Evolutionary conservation across 2,113 vertebrate genomes (phyloP).

Genomic region (Turnix velox): DNA sequence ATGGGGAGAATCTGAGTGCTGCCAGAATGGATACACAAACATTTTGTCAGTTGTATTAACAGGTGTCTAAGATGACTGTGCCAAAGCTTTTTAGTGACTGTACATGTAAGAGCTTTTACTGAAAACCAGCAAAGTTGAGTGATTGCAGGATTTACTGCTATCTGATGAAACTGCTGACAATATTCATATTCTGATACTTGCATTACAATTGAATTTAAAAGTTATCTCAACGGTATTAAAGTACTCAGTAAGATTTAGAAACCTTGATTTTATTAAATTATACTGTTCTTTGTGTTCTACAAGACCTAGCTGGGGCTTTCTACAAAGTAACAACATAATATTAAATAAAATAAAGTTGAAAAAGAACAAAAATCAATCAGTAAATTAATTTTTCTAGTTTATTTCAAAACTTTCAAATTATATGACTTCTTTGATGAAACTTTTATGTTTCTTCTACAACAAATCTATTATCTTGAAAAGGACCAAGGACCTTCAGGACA

Average conservation of each 20-base stretch:
- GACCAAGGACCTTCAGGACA: neutral
- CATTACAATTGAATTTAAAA: neutral
- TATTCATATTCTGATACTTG: neutral
- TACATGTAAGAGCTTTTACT: neutral
- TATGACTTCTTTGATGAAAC: neutral
- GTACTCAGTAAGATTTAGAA: neutral
- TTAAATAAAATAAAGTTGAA: neutral
- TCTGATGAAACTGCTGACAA: neutral
- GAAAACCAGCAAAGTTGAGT: neutral
- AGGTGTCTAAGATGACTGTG: neutral
- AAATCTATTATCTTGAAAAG: fast-evolving
- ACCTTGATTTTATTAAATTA: neutral
- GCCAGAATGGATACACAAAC: neutral
- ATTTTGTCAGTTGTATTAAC: neutral
- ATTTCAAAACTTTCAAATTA: neutral
- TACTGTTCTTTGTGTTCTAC: neutral
- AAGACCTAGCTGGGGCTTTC: neutral
- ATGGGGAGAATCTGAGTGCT: neutral
- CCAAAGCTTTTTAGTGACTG: neutral
- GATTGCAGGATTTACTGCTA: neutral
- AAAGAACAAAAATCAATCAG: neutral
- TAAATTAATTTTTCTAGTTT: neutral
- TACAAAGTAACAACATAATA: neutral
- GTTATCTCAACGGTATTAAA: neutral
- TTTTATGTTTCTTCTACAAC: neutral